These are phyloP conservation scores for Aurelia aurita DNA, from an alignment of 30 jellyfish, hydroid and myxozoan genomes.

Conservation along the genomic window DNA sequence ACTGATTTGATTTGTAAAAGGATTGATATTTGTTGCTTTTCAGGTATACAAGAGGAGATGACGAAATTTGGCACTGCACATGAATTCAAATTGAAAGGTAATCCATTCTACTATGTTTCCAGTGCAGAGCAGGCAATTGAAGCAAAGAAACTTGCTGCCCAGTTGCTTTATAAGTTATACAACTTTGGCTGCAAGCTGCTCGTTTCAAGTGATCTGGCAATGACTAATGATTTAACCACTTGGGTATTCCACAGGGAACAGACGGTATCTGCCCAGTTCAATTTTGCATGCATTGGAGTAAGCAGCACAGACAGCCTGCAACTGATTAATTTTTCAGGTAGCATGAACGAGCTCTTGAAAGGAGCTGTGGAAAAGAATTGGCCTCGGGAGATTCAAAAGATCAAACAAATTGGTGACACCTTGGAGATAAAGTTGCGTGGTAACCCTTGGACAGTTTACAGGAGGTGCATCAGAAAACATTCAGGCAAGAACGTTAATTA, in stretches of 20 bases:
- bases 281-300: conserved; percentile 11
- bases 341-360: background rate
- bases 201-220: conserved; percentile 20
- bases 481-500: conserved; percentile 26
- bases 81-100: conserved; percentile 19
- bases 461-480: conserved; percentile 31
- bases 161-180: conserved; percentile 3
- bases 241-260: conserved; percentile 33
- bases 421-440: conserved; percentile 63
- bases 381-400: conserved; percentile 26
- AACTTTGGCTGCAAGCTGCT: conserved; percentile 22
- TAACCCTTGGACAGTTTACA: conserved; percentile 55
- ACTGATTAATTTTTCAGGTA: background rate
- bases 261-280: conserved; percentile 4
- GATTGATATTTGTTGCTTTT: background rate
- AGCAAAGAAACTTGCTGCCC: conserved; percentile 12
- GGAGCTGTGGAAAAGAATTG: conserved; percentile 17
- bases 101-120: background rate
- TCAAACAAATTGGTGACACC: background rate
- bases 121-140: conserved; percentile 4
- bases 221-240: background rate
- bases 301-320: conserved; percentile 1
- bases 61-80: background rate
- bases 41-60: conserved; percentile 17
- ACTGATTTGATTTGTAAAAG: too few species aligned